These are phyloP conservation scores for Philhelius pedissequus DNA, from an alignment of 2,888 invertebrate genomes.

Conservation along the genomic window DNA sequence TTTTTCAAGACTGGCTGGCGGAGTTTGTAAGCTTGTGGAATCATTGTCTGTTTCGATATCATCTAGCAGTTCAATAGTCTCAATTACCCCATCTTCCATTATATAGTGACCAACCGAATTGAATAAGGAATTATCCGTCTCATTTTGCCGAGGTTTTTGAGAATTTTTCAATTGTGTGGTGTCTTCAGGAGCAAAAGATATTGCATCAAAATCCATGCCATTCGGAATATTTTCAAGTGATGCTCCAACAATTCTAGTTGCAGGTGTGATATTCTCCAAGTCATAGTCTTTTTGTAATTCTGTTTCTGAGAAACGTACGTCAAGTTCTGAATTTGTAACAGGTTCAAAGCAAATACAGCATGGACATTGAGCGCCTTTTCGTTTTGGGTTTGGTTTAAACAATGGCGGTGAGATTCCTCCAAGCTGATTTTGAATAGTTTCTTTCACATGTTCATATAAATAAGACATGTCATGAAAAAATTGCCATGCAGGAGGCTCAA, in stretches of 20 bases:
- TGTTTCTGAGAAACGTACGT: background rate
- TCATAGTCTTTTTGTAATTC: background rate
- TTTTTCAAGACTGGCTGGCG: background rate
- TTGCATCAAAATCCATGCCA: no score
- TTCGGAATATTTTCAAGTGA: background rate
- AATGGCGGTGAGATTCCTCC: slow-evolving; percentile 50
- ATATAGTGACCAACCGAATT: background rate
- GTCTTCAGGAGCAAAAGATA: background rate
- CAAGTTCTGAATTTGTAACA: background rate
- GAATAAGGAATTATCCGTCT: no score
- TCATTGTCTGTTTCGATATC: background rate
- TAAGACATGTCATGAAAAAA: slow-evolving; percentile 47
- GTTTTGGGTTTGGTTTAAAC: background rate
- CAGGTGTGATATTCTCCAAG: background rate
- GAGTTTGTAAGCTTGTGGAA: background rate
- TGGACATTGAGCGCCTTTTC: background rate
- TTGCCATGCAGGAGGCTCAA: background rate
- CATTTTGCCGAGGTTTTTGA: background rate
- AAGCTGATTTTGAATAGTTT: background rate
- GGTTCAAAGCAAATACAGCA: slow-evolving; percentile 7
- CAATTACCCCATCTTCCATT: background rate
- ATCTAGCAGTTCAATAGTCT: background rate
- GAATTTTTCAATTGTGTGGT: background rate
- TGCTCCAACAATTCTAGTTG: background rate
- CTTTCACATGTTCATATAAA: background rate